Conservation (phyloP, 2,113 vertebrate species). For the Pimephales promelas region DNA sequence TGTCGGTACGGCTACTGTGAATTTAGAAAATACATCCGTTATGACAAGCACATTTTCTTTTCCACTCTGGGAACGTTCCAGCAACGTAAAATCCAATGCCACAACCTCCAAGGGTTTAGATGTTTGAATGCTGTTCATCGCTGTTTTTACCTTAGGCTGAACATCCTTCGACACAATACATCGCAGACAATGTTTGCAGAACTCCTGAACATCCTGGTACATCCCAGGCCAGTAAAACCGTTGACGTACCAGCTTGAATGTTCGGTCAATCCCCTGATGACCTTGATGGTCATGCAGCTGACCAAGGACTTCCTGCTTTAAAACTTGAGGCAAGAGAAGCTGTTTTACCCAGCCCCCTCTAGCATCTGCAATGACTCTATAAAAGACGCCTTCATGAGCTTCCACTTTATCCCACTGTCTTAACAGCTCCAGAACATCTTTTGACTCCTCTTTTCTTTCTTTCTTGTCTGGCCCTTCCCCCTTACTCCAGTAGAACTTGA, state of each 20-base stretch:
- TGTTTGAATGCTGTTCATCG: not conserved
- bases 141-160: not conserved
- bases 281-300: too few species aligned
- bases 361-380: too few species aligned
- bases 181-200: not conserved
- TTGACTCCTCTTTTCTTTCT: not conserved
- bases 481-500: not conserved
- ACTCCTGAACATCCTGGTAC: not conserved
- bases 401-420: too few species aligned
- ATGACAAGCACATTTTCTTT: not conserved
- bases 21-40: not conserved
- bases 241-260: not conserved
- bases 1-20: not conserved
- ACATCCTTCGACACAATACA: not conserved
- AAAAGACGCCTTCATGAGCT: too few species aligned
- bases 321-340: too few species aligned
- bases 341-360: too few species aligned
- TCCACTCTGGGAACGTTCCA: not conserved
- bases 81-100: not conserved
- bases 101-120: not conserved
- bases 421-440: not conserved
- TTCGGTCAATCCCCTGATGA: too few species aligned
- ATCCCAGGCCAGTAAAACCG: not conserved
- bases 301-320: too few species aligned
- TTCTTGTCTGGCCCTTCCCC: not conserved